Conservation (phyloP, 2,888 invertebrate genomes). For the Dendrolimus pini region DNA sequence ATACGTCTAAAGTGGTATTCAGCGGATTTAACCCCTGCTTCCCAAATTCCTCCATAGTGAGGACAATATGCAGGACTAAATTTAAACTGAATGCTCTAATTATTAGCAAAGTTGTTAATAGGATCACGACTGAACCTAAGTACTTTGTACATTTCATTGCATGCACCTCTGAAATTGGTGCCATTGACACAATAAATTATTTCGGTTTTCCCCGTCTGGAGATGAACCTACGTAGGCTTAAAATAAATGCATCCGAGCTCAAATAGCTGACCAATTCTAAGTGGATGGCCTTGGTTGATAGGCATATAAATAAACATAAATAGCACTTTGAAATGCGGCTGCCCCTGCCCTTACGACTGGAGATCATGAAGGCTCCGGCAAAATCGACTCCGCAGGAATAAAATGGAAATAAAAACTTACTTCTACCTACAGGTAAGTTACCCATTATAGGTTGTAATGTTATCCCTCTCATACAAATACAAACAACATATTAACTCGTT, state of each 20-base stretch:
- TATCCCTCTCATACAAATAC: conserved; percentile 6
- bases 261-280: background rate
- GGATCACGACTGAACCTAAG: no score
- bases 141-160: no score
- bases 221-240: background rate
- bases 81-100: no score
- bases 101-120: no score
- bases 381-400: conserved; percentile 11
- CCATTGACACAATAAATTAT: background rate
- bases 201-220: background rate
- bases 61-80: no score
- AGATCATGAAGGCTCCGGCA: conserved; percentile 13
- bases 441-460: conserved; percentile 11
- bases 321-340: background rate
- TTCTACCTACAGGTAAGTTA: conserved; percentile 8
- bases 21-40: no score
- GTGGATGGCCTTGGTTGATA: background rate
- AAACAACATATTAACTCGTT: conserved; percentile 8
- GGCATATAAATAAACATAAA: conserved; percentile 1
- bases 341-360: background rate
- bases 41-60: no score
- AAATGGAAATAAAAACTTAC: conserved; percentile 8
- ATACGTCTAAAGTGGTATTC: no score
- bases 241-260: conserved; percentile 1
- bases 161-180: background rate